Conservation (phyloP, 2,113 vertebrate species). For the Ptilorrhoa leucosticta region DNA sequence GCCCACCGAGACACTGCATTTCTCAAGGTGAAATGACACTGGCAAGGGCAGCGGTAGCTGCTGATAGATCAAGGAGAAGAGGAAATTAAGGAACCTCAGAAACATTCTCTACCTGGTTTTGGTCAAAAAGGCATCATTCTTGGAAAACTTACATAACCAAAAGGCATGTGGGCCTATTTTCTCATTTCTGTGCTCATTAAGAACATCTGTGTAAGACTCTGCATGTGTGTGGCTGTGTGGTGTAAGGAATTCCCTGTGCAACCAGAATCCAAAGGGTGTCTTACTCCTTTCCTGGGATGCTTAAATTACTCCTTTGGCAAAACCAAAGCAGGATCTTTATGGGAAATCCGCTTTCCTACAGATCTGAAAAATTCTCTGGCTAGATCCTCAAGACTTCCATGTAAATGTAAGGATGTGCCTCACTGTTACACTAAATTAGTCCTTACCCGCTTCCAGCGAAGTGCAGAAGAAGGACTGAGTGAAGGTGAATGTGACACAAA, state of each 20-base stretch:
- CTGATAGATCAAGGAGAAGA: neutral
- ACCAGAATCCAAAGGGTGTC: neutral
- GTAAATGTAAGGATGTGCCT: neutral
- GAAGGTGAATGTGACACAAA: neutral
- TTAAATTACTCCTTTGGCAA: neutral
- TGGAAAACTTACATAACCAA: neutral
- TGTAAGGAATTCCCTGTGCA: neutral
- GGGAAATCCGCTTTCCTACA: neutral
- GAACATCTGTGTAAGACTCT: neutral
- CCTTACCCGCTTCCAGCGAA: neutral
- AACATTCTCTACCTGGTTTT: neutral
- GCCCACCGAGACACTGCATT: neutral
- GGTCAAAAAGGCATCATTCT: neutral
- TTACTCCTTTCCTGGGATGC: neutral
- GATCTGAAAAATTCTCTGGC: neutral
- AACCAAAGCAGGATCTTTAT: neutral
- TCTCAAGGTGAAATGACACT: constrained; percentile 1
- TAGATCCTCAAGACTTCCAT: neutral
- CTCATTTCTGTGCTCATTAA: neutral
- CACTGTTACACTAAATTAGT: neutral
- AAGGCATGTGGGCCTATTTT: neutral
- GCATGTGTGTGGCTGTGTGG: neutral
- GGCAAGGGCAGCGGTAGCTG: neutral
- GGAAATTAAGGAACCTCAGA: neutral
- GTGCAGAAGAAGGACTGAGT: neutral